These are phyloP conservation scores for Myocastor coypus DNA, from an alignment of 2,113 vertebrate genomes.

Conservation along the genomic window DNA sequence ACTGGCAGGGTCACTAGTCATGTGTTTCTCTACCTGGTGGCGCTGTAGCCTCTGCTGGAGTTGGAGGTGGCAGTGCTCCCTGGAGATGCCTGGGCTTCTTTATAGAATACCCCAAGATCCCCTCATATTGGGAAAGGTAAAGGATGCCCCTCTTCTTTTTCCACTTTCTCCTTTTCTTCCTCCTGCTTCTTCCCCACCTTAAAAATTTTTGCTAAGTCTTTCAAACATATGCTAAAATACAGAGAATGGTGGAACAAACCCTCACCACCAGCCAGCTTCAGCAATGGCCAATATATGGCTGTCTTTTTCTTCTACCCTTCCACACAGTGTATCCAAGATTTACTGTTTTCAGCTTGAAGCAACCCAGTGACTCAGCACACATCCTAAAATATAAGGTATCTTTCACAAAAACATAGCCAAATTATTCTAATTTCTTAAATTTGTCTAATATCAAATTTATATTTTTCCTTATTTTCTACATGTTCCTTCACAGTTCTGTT, in stretches of 20 bases:
- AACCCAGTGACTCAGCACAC: not conserved
- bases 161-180: not conserved
- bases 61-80: not conserved
- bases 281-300: not conserved
- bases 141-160: too few species aligned
- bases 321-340: too few species aligned
- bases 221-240: not conserved
- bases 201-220: not conserved
- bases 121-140: not conserved
- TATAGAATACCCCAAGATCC: not conserved
- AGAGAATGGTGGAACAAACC: not conserved
- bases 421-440: not conserved
- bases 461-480: not conserved
- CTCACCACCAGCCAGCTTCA: not conserved
- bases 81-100: not conserved
- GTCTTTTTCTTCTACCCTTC: not conserved
- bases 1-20: conserved; percentile 11
- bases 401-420: conserved; percentile 48
- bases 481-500: not conserved
- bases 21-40: not conserved
- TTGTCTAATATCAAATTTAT: conserved; percentile 11
- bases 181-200: not conserved
- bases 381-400: not conserved
- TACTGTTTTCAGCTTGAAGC: too few species aligned
- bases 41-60: not conserved